Percentiles rank a stretch among this genome's conserved stretches.
phyloP scores from a whole-genome alignment of 2,113 vertebrate genomes.

The Bucco capensis region DNA sequence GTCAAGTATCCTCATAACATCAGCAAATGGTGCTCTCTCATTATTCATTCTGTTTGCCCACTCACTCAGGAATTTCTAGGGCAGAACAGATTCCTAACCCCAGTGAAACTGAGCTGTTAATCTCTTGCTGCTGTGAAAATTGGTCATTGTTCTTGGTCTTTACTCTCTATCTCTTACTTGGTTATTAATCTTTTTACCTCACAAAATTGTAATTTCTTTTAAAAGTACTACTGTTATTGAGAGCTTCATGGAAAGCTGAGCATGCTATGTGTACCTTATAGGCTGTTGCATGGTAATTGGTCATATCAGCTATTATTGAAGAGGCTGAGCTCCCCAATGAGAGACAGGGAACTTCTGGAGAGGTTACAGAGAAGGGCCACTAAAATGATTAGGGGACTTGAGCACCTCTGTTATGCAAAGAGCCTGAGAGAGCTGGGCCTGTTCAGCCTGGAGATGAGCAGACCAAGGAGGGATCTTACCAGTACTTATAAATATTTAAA shows the following conservation, averaged over 20 bases:
- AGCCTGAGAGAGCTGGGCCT: too few relatives aligned
- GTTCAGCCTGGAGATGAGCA: too few relatives aligned
- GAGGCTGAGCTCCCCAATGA: rapidly evolving
- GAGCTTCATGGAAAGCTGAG: background rate
- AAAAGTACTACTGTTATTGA: background rate
- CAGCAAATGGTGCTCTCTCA: background rate
- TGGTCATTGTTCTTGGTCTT: background rate
- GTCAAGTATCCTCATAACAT: background rate
- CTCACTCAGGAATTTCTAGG: background rate
- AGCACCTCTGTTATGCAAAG: too few relatives aligned
- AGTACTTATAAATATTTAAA: too few relatives aligned
- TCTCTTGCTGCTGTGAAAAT: background rate
- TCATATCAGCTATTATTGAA: background rate
- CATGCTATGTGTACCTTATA: rapidly evolving
- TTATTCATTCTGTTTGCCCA: background rate
- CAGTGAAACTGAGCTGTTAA: background rate
- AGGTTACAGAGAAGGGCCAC: too few relatives aligned
- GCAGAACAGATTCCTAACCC: background rate
- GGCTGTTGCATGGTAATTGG: background rate
- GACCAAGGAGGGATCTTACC: too few relatives aligned
- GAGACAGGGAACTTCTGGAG: too few relatives aligned
- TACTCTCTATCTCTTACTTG: background rate
- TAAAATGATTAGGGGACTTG: too few relatives aligned
- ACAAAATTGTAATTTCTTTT: background rate
- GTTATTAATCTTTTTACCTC: background rate